Conservation (phyloP, 1,140 invertebrate genomes). For the Apis florea region DNA sequence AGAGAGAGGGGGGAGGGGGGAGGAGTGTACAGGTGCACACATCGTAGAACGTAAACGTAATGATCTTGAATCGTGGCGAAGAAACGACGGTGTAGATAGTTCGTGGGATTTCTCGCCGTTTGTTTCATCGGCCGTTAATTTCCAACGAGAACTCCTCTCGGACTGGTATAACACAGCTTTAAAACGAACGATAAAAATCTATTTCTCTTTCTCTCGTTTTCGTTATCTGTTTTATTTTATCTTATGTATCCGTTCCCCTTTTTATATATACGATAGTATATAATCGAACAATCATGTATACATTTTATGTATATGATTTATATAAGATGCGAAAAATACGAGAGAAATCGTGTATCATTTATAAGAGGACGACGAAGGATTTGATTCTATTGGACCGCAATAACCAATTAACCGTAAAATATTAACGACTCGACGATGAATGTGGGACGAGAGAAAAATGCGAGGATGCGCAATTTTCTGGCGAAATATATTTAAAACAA, state of each 20-base stretch:
- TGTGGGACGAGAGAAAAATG: neutral
- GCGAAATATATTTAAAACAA: conserved; percentile 39
- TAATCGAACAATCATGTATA: too few relatives aligned
- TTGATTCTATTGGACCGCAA: conserved; percentile 6
- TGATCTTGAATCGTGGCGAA: conserved; percentile 16
- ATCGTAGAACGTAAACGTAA: conserved; percentile 20
- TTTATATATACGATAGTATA: too few relatives aligned
- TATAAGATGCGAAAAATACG: neutral
- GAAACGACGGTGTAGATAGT: neutral
- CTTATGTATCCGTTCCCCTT: neutral
- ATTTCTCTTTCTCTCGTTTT: neutral
- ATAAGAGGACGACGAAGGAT: neutral
- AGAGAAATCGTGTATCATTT: neutral
- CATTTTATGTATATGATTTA: too few relatives aligned
- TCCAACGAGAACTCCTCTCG: neutral
- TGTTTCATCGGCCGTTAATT: conserved; percentile 19
- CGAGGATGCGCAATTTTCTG: neutral
- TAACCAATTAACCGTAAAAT: conserved; percentile 17
- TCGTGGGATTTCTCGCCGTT: conserved; percentile 1
- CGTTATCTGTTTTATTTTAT: neutral
- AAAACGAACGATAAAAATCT: conserved; percentile 3
- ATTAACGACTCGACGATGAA: conserved; percentile 6
- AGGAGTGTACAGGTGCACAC: too few relatives aligned
- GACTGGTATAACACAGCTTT: neutral
- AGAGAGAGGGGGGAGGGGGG: neutral